A percentile compares a stretch with the other conserved stretches of the same genome.
Conservation (phyloP, 2,888 invertebrate species). For the Parascotia fuliginaria region DNA sequence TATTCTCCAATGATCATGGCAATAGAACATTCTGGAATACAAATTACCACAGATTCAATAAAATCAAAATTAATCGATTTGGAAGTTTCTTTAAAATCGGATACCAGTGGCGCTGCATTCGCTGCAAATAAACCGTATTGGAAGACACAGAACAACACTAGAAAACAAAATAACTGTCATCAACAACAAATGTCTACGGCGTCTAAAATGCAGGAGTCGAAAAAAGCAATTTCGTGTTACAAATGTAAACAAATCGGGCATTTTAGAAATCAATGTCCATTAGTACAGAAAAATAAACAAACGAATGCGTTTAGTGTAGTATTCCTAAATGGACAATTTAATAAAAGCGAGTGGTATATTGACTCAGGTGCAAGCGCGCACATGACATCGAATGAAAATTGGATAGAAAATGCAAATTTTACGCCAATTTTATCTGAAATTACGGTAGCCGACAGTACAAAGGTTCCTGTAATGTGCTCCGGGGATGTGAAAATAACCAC, state of each 20-base stretch:
- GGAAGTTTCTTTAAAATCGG: background rate
- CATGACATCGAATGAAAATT: conserved; percentile 8
- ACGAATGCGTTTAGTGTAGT: background rate
- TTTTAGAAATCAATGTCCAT: conserved; percentile 1
- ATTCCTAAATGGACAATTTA: background rate
- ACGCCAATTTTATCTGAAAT: conserved; percentile 11
- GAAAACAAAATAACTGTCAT: no score
- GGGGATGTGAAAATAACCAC: conserved; percentile 30
- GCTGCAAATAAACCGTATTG: background rate
- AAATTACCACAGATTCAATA: conserved; percentile 5
- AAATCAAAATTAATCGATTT: conserved; percentile 1
- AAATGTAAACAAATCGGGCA: background rate
- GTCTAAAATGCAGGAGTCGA: background rate
- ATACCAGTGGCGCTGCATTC: background rate
- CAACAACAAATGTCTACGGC: background rate
- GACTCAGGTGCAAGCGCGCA: background rate
- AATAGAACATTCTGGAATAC: conserved; percentile 7
- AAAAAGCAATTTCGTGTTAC: background rate
- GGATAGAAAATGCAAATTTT: conserved; percentile 7
- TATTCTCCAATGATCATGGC: conserved; percentile 6
- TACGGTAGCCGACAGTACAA: conserved; percentile 26
- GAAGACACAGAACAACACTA: background rate
- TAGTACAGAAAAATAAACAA: background rate
- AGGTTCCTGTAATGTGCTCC: conserved; percentile 22
- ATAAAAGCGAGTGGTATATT: background rate